Percentiles rank a stretch among this genome's conserved stretches.
These are phyloP conservation scores for Hypolimnas misippus DNA, from an alignment of 2,888 invertebrate genomes.

Conservation along the genomic window DNA sequence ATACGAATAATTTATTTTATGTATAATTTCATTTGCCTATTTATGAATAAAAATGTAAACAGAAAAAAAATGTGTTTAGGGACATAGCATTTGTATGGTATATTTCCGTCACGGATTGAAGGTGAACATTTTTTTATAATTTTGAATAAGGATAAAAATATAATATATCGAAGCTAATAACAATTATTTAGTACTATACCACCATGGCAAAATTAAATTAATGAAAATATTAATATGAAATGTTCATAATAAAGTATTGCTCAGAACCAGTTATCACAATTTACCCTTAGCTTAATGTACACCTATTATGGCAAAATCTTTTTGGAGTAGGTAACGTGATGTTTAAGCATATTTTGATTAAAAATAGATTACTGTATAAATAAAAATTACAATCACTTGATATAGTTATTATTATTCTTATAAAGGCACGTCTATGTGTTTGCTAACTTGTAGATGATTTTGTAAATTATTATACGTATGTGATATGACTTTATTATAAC, in stretches of 20 bases:
- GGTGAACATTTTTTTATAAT: no score
- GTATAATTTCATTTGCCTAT: no score
- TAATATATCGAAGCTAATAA: no score
- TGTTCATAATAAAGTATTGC: conserved; percentile 1
- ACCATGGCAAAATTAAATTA: no score
- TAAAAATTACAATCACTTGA: background rate
- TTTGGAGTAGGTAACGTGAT: conserved; percentile 22
- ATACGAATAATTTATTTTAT: no score
- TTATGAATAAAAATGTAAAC: no score
- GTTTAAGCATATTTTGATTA: background rate
- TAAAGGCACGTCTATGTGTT: background rate
- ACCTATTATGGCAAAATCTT: conserved; percentile 23
- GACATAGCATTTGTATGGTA: no score
- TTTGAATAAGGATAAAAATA: no score
- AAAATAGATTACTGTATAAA: background rate
- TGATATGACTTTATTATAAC: background rate
- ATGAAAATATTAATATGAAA: background rate
- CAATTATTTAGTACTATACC: no score
- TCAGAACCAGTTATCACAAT: conserved; percentile 20
- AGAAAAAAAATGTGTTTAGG: no score
- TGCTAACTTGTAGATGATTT: background rate
- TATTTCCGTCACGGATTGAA: no score
- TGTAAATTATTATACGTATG: background rate
- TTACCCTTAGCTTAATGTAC: conserved; percentile 13
- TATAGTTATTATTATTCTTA: background rate